Conservation (phyloP, 2,797 vertebrate species). For the Ceryle rudis region DNA sequence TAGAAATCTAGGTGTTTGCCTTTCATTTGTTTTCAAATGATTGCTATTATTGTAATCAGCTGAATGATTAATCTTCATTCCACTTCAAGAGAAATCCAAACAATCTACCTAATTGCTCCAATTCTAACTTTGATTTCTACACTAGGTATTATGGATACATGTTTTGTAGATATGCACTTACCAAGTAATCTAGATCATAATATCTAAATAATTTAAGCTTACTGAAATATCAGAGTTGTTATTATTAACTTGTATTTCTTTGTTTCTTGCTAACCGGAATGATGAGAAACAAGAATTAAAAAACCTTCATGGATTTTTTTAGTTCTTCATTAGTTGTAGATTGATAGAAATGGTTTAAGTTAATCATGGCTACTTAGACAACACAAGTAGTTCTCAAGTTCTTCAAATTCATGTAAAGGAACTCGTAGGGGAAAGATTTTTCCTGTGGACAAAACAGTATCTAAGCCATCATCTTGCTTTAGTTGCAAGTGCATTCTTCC, state of each 20-base stretch:
- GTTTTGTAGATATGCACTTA: background rate
- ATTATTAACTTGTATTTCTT: background rate
- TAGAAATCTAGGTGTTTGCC: conserved; percentile 4
- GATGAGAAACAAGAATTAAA: background rate
- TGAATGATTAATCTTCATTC: conserved; percentile 26
- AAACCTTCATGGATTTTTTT: background rate
- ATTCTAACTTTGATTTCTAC: conserved; percentile 33
- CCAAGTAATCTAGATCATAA: fast-evolving
- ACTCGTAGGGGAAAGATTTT: background rate
- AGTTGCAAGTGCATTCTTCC: background rate
- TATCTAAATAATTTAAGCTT: background rate
- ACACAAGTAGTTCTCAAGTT: fast-evolving
- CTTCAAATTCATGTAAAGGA: background rate
- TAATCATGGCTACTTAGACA: background rate
- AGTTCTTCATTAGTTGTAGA: background rate
- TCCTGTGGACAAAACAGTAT: background rate
- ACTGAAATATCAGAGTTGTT: background rate
- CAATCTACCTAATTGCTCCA: conserved; percentile 26
- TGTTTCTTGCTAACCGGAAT: background rate
- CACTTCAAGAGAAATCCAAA: conserved; percentile 29
- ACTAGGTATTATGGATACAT: background rate
- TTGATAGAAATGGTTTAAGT: background rate
- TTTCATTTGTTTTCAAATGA: conserved; percentile 48
- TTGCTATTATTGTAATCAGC: conserved; percentile 28
- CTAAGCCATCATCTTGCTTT: background rate